Base-by-base conservation (phyloP, 2,888 invertebrate species). In the Onthophagus sagittarius region DNA sequence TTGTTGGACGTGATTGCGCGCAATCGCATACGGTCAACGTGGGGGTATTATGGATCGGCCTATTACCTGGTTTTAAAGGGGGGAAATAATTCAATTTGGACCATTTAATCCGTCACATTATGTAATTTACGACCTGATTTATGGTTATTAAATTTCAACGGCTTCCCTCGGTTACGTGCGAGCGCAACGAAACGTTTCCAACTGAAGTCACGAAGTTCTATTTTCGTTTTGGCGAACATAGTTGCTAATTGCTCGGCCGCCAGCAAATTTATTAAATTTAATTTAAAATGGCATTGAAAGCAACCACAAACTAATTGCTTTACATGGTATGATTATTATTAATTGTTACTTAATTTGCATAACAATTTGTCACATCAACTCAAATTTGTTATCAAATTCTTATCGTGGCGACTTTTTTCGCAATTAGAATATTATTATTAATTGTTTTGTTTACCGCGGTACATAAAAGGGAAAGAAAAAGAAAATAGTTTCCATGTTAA, bases 11-110 rank as follows among this genome's bases (percentile, higher is more conserved):
- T 13, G 14, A 63, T n/a, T 11, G 14, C 15, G 14, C 14, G 63
- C 15, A 15, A 63, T 63, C 14, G 14, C 15, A 67, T 15, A 31
- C 23, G n/a, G 67, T 23, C 32, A 67, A 64, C 64, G 15, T 9
- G 23, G 67, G 23, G 67, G 23, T 23, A 67, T 67, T 67, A 67
- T 67, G 67, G 67, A 67, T 67, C 67, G 76, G 77, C 78, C 76
- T 79, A 80, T 81, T 81, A 80, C 80, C 80, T 79, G 79, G 77
- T 79, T 77, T 76, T 80, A 78, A 77, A 53, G 39, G 39, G 77
- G 79, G 79, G 80, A 80, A 80, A 81, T 81, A 79, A 80, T 81
- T 80, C 79, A 80, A 81, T 81, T 80, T 79, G 79, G 77, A 77
- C 78, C 79, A 77, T 78, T 79, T 78, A 79, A 72, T 77, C 78